Conservation (phyloP, 2,113 vertebrate genomes). For the Ardeotis arabs region DNA sequence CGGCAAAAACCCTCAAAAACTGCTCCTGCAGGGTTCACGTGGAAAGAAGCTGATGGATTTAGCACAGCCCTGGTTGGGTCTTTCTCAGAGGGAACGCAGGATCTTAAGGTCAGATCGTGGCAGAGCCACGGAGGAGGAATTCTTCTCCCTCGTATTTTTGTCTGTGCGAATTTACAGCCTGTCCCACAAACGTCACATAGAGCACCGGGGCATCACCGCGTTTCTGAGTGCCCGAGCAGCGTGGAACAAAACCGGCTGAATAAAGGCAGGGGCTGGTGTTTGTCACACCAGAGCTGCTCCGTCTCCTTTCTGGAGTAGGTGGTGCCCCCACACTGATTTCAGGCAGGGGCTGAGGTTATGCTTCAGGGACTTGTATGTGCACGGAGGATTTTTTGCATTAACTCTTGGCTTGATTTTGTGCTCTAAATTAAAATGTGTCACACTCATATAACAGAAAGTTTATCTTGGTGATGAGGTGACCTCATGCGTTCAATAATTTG, state of each 20-base stretch:
- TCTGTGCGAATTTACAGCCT: not conserved
- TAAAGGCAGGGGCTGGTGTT: not conserved
- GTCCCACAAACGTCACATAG: not conserved
- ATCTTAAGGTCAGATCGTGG: not conserved
- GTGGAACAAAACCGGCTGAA: not conserved
- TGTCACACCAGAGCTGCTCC: not conserved
- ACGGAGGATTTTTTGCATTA: not conserved
- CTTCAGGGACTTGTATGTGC: not conserved
- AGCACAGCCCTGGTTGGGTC: not conserved
- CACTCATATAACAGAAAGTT: not conserved
- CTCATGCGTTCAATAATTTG: not conserved
- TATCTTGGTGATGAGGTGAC: not conserved
- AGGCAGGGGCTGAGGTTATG: not conserved
- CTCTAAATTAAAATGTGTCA: conserved; percentile 32
- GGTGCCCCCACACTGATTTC: not conserved
- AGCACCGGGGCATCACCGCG: not conserved
- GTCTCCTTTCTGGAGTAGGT: not conserved
- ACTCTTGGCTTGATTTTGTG: not conserved
- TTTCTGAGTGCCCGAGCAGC: not conserved
- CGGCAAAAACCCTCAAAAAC: not conserved
- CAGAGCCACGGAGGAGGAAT: not conserved
- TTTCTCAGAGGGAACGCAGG: not conserved
- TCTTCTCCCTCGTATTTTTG: not conserved
- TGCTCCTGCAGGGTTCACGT: rapidly evolving
- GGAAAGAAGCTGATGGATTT: not conserved